Evolutionary conservation across 2,888 invertebrate genomes (phyloP), one percentile per base, ranked within the genome.

Genomic region (Eledone cirrhosa): DNA sequence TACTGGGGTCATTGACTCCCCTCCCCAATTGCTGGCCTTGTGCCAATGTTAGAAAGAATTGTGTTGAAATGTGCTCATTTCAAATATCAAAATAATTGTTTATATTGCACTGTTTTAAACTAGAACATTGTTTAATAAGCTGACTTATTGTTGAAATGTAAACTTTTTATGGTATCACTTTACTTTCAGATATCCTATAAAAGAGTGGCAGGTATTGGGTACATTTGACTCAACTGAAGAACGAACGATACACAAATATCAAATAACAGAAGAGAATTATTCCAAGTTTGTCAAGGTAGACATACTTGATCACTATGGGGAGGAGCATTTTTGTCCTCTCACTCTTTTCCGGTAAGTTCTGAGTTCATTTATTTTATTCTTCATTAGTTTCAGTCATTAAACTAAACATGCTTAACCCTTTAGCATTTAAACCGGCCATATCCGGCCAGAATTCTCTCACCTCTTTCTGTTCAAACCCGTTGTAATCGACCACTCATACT

Each of bases 281-380:
- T 84, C 86, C 78, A 88, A 88, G 80, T 88, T 83, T 82, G 84
- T 88, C 29, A 81, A 92, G 90, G 90, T 93, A 69, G 99, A 99
- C 87, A 93, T 99, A 88, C 93, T 96, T 82, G 96, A 97, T 63
- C 97, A 99, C 90, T 96, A 98, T 90, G 98, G 99, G 29, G 94
- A 95, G 14, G 99, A 99, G 91, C 99, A 99, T 90, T 99, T 95
- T 90, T 99, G 99, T 90, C 99, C 99, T 0, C 93, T 99, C 82
- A 98, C 97, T n/a, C 92, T 98, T 77, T 96, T 99, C 90, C 87
- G 87, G 88, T 88, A 67, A 80, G 83, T 24, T 59, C 3, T 1
- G 11, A 41, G 41, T 41, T 41, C 11, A 41, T 41, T 41, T 11
- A 8, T 41, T 41, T 5, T 8, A 8, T 41, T 11, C 11, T 11